phyloP scores from a whole-genome alignment of 1,140 invertebrate genomes.

The Caenorhabditis tropicalis region DNA sequence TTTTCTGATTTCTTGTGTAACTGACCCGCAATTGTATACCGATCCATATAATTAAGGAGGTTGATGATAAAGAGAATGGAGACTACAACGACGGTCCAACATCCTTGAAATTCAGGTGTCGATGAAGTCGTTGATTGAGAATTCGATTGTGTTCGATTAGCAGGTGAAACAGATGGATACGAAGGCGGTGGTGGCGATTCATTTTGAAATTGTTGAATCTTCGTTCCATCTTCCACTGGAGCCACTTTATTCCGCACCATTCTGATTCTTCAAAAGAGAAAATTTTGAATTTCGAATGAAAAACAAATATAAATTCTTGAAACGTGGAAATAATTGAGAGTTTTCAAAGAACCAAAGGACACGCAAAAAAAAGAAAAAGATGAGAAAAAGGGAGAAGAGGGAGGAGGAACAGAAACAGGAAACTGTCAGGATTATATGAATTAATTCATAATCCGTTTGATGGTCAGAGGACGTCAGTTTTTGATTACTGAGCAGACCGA shows the following conservation, averaged over 20 bases:
- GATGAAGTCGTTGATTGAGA: background rate
- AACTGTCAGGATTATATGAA: background rate
- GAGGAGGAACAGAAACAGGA: conserved; percentile 17
- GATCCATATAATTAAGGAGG: conserved; percentile 59
- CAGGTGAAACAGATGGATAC: background rate
- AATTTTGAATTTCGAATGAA: background rate
- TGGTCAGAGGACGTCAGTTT: conserved; percentile 16
- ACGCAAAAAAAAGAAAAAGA: background rate
- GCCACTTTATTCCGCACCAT: conserved; percentile 21
- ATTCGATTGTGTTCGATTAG: background rate
- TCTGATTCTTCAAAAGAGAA: background rate
- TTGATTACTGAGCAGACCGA: background rate
- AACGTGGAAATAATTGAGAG: background rate
- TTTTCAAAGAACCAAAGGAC: background rate
- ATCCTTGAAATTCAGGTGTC: conserved; percentile 9
- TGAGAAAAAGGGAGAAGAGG: background rate
- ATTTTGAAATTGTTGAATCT: background rate
- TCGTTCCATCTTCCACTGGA: background rate
- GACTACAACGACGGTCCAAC: conserved; percentile 16
- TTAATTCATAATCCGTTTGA: conserved; percentile 25
- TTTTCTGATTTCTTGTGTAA: too few relatives aligned
- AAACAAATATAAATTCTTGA: background rate
- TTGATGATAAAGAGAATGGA: conserved; percentile 53
- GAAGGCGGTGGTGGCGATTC: background rate
- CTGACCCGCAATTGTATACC: conserved; percentile 56